Evolutionary conservation across 1,140 invertebrate genomes (phyloP).

Genomic region (Cardiocondyla obscurior): DNA sequence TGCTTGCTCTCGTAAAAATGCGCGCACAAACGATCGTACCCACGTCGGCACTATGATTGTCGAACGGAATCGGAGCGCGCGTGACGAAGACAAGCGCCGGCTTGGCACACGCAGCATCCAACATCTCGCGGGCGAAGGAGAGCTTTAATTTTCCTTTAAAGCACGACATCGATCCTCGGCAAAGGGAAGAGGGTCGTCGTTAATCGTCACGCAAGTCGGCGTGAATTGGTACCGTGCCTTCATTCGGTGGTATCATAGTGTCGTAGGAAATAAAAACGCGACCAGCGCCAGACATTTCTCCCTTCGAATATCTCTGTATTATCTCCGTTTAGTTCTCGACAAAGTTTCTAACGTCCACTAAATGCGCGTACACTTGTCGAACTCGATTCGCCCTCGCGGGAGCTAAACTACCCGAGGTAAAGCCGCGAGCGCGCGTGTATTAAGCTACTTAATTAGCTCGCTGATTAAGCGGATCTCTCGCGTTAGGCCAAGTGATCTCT

Average conservation of each 20-base stretch:
- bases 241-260: conserved; percentile 40
- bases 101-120: conserved; percentile 55
- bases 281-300: conserved; percentile 33
- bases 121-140: conserved; percentile 1
- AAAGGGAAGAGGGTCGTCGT: neutral
- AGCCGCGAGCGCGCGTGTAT: neutral
- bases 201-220: conserved; percentile 9
- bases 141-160: conserved; percentile 2
- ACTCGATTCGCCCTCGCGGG: conserved; percentile 22
- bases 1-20: conserved; percentile 32
- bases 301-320: no score
- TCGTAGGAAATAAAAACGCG: conserved; percentile 43
- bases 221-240: conserved; percentile 8
- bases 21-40: conserved; percentile 39
- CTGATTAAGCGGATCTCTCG: conserved; percentile 32
- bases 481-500: conserved; percentile 63
- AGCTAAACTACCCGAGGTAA: neutral
- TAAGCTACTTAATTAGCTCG: conserved; percentile 46
- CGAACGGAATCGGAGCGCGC: conserved; percentile 31
- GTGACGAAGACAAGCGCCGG: neutral
- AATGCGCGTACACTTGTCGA: conserved; percentile 29
- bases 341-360: conserved; percentile 22
- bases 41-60: conserved; percentile 60
- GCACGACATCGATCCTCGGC: neutral
- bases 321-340: neutral